Base-by-base conservation (phyloP, 2,113 vertebrate species). In the Galbula dea region DNA sequence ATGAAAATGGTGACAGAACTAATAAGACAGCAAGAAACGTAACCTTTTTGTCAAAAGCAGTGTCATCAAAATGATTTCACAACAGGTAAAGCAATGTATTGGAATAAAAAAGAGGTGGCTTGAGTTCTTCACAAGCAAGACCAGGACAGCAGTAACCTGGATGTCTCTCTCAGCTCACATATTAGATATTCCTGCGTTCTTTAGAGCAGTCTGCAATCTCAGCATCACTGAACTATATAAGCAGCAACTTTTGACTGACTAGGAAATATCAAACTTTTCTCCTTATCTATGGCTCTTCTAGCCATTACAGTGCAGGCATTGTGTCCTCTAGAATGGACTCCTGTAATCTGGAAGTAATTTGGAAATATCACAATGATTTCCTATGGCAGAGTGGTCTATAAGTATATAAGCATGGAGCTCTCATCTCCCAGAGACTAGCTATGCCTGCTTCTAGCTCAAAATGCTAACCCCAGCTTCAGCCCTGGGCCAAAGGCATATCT, bases 331-430 rank as follows among this genome's bases (percentile, higher is more conserved):
- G 18, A 58, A 78, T 1, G 12, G 57, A 36, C 68, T 76, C 30
- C 65, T 51, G 20, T 49, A 36, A 73, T 59, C 15, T 51, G 29
- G 22, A 66, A 61, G 45, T 21, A 54, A 59, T 49, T 17, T 76
- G 26, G 26, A 86, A 83, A 68, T 12, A 58, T 7, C 27, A 45
- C 27, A 45, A 27, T 12, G 29, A 49, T 39, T 65, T 59, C 63
- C 27, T 34, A 5, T 12, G 39, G 43, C 0, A 10, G 13, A 23
- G 0, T 5, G 11, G 26, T 26, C 9, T 73, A 23, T 6, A 49
- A 32, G 22, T 48, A 20, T 9, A 6, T 1, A 27, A 82, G 37
- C 46, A 46, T 3, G 2, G 22, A 82, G 37, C 14, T 69, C 61
- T 34, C 58, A 23, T 15, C 6, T 49, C 49, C 32, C 52, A 66